A percentile compares a stretch with the other conserved stretches of the same genome.
phyloP scores from a whole-genome alignment of 2,888 invertebrate genomes.

The Eristalis pertinax region DNA sequence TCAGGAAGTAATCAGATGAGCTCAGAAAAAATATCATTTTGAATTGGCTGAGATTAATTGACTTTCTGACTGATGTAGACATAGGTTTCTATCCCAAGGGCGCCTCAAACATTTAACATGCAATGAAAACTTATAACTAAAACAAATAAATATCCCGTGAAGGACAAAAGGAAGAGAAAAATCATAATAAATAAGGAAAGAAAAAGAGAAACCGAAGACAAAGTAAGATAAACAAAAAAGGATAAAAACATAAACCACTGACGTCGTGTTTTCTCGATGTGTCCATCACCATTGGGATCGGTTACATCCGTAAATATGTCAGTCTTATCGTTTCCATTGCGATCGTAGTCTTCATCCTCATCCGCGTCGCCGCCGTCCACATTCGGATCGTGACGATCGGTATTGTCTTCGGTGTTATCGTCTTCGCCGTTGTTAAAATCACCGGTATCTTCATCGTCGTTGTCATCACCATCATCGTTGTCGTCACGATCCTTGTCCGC shows the following conservation, averaged over 20 bases:
- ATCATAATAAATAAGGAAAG: slow-evolving; percentile 29
- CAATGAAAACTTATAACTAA: slow-evolving; percentile 40
- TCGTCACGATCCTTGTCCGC: slow-evolving; percentile 36
- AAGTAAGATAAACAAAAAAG: slow-evolving; percentile 42
- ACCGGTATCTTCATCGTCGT: slow-evolving; percentile 13
- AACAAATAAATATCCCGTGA: neutral
- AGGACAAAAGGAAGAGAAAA: slow-evolving; percentile 57
- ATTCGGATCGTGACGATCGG: slow-evolving; percentile 50
- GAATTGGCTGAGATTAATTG: no score
- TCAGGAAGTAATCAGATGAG: neutral
- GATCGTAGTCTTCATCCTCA: slow-evolving; percentile 72
- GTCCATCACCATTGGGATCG: slow-evolving; percentile 72
- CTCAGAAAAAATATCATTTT: no score
- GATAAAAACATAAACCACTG: slow-evolving; percentile 78
- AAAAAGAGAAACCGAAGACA: slow-evolving; percentile 7
- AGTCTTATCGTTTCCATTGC: slow-evolving; percentile 73
- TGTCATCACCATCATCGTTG: slow-evolving; percentile 45
- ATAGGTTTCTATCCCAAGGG: slow-evolving; percentile 6
- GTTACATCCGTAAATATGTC: slow-evolving; percentile 76
- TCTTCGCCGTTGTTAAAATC: slow-evolving; percentile 27
- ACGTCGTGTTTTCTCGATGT: slow-evolving; percentile 76
- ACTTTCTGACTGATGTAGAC: no score
- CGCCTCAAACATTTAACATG: slow-evolving; percentile 24
- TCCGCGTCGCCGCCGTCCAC: slow-evolving; percentile 59
- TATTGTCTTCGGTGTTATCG: slow-evolving; percentile 62